These are phyloP conservation scores for Metellina segmentata DNA, from an alignment of 2,888 invertebrate species.

Conservation along the genomic window DNA sequence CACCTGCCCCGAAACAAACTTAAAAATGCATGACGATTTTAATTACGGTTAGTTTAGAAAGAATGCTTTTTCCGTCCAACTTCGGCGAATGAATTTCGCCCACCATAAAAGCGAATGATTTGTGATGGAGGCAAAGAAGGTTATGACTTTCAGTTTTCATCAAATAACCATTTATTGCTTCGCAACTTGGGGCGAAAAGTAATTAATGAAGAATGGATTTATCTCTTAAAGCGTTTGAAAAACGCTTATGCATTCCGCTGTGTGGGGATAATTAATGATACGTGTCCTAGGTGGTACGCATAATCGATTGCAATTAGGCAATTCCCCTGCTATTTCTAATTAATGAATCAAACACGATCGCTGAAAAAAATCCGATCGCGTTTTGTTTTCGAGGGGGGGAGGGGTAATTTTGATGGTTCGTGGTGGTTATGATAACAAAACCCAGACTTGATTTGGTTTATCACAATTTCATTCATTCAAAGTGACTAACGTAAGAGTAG, in stretches of 20 bases:
- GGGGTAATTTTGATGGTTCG: neutral
- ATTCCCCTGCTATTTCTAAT: conserved; percentile 17
- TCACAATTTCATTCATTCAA: too few species aligned
- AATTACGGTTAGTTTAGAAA: neutral
- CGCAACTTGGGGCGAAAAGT: conserved; percentile 2
- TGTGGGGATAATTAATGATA: conserved; percentile 26
- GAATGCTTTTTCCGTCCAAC: neutral
- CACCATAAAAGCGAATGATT: neutral
- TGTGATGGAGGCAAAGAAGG: conserved; percentile 5
- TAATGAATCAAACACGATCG: conserved; percentile 27
- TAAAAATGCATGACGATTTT: neutral
- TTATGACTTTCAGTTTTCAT: conserved; percentile 39
- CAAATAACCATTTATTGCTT: conserved; percentile 48
- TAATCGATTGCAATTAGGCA: conserved; percentile 37
- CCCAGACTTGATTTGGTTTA: too few species aligned
- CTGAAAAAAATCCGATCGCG: neutral
- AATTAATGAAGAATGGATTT: conserved; percentile 41
- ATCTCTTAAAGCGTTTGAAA: conserved; percentile 25
- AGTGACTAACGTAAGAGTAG: too few species aligned
- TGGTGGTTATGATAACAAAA: too few species aligned
- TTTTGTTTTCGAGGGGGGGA: neutral
- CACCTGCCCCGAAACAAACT: neutral
- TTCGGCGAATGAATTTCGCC: neutral
- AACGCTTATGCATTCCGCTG: conserved; percentile 21
- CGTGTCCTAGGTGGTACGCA: neutral